phyloP scores from a whole-genome alignment of 2,888 invertebrate species.

The Volucella inanis region DNA sequence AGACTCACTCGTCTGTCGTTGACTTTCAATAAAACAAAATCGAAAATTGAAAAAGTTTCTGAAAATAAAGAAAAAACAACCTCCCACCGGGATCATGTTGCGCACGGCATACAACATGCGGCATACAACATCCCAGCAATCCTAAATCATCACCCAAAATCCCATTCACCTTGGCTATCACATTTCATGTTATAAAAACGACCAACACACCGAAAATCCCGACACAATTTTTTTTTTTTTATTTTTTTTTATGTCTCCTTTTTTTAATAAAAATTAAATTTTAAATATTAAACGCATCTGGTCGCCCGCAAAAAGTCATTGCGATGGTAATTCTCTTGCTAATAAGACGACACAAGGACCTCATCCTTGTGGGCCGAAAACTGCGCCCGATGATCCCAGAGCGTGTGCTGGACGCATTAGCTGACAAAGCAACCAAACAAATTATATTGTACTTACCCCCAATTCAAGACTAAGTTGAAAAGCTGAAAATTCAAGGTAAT shows the following conservation, averaged over 20 bases:
- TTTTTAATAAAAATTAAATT: constrained; percentile 74
- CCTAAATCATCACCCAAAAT: constrained; percentile 62
- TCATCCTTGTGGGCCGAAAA: constrained; percentile 3
- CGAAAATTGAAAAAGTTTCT: constrained; percentile 72
- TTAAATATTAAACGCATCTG: constrained; percentile 75
- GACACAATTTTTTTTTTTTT: too few relatives aligned
- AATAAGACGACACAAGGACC: constrained; percentile 60
- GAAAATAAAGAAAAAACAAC: constrained; percentile 20
- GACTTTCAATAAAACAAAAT: constrained; percentile 56
- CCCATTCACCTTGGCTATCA: constrained; percentile 36
- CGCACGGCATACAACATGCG: constrained; percentile 22
- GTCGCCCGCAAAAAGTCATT: constrained; percentile 68
- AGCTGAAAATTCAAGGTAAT: constrained; percentile 81
- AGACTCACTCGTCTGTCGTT: constrained; percentile 39
- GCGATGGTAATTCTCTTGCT: constrained; percentile 55
- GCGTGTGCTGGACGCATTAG: constrained; percentile 71
- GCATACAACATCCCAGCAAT: constrained; percentile 31
- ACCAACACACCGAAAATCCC: constrained; percentile 8
- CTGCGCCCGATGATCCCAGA: constrained; percentile 45
- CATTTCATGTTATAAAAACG: constrained; percentile 50
- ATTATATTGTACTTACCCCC: constrained; percentile 59
- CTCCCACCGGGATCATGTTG: constrained; percentile 66
- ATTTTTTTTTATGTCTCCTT: too few relatives aligned
- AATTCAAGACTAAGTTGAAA: constrained; percentile 25
- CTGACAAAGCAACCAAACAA: constrained; percentile 65